phyloP scores from a whole-genome alignment of 2,113 vertebrate genomes.

The Cyrtonyx montezumae region DNA sequence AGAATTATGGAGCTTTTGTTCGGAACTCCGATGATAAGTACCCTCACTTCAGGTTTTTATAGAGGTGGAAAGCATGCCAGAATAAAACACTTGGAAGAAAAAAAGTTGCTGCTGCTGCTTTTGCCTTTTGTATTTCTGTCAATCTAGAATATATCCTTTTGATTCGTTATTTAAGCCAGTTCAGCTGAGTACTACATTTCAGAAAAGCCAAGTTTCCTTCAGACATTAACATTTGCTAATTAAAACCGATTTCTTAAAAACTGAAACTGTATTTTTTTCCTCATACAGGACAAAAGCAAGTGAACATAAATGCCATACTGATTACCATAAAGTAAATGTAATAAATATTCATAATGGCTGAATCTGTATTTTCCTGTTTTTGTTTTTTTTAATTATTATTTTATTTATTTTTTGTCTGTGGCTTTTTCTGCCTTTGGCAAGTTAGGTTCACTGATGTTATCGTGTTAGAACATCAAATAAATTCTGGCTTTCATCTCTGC shows the following conservation, averaged over 20 bases:
- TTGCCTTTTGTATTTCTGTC: background rate
- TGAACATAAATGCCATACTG: background rate
- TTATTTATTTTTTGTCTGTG: background rate
- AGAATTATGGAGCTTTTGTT: conserved; percentile 11
- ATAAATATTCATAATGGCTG: background rate
- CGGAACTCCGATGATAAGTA: background rate
- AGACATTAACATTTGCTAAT: background rate
- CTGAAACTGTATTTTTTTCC: background rate
- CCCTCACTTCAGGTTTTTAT: background rate
- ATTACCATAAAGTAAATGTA: background rate
- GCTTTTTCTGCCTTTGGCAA: background rate
- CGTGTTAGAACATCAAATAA: background rate
- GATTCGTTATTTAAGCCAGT: conserved; percentile 7
- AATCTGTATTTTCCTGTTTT: background rate
- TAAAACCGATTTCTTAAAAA: background rate
- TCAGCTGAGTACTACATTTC: background rate
- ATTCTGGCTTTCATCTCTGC: background rate
- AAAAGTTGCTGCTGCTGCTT: background rate
- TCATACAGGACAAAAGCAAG: background rate
- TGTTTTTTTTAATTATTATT: no score
- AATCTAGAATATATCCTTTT: background rate
- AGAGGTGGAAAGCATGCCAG: background rate
- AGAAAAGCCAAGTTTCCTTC: background rate
- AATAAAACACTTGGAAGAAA: background rate
- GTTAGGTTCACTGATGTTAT: background rate